Percentiles rank a stretch among this genome's conserved stretches.
Evolutionary conservation across 2,888 invertebrate genomes (phyloP).

Genomic region (Lumbricus terrestris): DNA sequence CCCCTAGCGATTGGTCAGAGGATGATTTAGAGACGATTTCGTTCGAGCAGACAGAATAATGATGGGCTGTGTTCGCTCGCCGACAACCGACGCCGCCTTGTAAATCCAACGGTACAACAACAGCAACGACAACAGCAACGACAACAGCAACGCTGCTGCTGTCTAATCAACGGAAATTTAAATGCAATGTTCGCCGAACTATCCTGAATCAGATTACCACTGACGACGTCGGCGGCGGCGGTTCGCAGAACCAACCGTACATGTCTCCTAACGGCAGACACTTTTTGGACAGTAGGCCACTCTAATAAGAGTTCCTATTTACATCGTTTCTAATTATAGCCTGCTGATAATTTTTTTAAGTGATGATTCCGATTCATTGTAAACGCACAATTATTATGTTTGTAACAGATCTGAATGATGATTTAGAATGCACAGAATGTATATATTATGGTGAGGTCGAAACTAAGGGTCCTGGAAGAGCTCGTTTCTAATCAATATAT

Average conservation of each 20-base stretch:
- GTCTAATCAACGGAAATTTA: conserved; percentile 3
- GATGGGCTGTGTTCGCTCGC: not conserved
- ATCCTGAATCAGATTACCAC: not conserved
- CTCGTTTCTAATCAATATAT: no score
- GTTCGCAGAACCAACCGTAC: no score
- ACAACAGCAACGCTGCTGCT: no score
- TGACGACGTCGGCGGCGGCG: no score
- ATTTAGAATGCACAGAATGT: no score
- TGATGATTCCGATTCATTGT: no score
- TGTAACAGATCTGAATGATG: no score
- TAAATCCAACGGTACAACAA: not conserved
- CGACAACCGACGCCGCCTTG: not conserved
- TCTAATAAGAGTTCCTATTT: not conserved
- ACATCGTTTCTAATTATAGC: not conserved
- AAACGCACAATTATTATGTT: no score
- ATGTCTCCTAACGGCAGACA: not conserved
- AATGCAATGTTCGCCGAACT: conserved; percentile 3
- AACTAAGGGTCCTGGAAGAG: no score
- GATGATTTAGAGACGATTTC: not conserved
- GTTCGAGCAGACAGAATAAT: not conserved
- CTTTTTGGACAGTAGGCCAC: not conserved
- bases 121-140: no score
- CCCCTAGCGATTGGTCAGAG: not conserved
- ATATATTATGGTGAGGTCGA: no score
- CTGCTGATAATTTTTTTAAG: no score